These are phyloP conservation scores for Drosophila bocqueti DNA, from an alignment of 1,140 invertebrate genomes.

Conservation along the genomic window DNA sequence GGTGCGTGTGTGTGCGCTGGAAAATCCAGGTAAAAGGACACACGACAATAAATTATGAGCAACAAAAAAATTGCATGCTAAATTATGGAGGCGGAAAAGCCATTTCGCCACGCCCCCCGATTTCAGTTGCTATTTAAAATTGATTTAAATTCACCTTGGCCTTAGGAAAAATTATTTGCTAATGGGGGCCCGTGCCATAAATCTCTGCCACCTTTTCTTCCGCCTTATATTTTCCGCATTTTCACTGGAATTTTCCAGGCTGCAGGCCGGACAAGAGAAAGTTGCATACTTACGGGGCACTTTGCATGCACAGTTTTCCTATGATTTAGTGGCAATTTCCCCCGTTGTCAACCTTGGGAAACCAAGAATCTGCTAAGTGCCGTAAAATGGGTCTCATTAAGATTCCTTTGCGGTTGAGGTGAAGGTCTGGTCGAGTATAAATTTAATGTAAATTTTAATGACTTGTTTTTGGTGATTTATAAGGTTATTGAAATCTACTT, in stretches of 20 bases:
- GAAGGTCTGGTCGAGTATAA: conserved; percentile 9
- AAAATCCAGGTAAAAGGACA: conserved; percentile 31
- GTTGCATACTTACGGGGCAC: conserved; percentile 52
- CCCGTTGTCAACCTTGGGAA: conserved; percentile 27
- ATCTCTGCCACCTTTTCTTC: conserved; percentile 45
- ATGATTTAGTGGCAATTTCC: conserved; percentile 50
- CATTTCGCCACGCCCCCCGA: conserved; percentile 53
- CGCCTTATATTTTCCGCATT: conserved; percentile 32
- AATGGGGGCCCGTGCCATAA: conserved; percentile 63
- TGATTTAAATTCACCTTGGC: conserved; percentile 75
- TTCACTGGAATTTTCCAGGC: conserved; percentile 47
- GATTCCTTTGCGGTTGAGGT: conserved; percentile 9
- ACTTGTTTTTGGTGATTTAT: neutral
- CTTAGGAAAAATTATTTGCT: conserved; percentile 22
- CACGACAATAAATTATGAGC: conserved; percentile 73
- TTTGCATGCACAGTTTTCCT: conserved; percentile 34
- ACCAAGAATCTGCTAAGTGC: conserved; percentile 17
- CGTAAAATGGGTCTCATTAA: conserved; percentile 19
- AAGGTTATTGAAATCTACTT: conserved; percentile 17
- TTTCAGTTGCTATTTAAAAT: conserved; percentile 67
- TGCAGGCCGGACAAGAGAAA: conserved; percentile 28
- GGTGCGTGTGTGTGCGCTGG: conserved; percentile 18
- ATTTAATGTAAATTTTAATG: neutral
- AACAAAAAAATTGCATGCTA: conserved; percentile 60
- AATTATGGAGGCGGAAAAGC: conserved; percentile 58